Conservation (phyloP, 2,888 invertebrate species). For the Aphrophora alni region DNA sequence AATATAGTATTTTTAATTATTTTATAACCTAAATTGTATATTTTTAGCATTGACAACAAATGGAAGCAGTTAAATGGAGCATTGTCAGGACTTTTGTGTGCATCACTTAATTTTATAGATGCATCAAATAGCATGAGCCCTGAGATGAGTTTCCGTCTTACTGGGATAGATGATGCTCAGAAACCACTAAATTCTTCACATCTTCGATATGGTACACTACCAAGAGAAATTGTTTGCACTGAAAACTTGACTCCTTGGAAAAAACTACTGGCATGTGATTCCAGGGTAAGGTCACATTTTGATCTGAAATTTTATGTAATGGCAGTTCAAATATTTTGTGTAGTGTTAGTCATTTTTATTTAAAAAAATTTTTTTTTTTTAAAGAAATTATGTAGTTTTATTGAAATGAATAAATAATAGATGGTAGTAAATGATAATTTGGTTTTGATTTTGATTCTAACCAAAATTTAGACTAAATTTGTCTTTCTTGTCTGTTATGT, state of each 20-base stretch:
- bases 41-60: slow-evolving; percentile 73
- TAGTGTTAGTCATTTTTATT: not conserved
- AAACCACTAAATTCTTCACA: slow-evolving; percentile 62
- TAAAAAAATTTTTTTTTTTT: not conserved
- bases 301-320: not conserved
- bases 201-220: slow-evolving; percentile 86
- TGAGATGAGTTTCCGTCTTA: slow-evolving; percentile 80
- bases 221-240: slow-evolving; percentile 96
- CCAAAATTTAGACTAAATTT: too few species aligned
- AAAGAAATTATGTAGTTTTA: too few species aligned
- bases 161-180: slow-evolving; percentile 62
- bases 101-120: slow-evolving; percentile 94
- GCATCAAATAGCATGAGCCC: slow-evolving; percentile 84
- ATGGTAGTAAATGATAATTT: too few species aligned
- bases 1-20: too few species aligned
- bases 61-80: slow-evolving; percentile 92
- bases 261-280: slow-evolving; percentile 94
- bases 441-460: too few species aligned
- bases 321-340: slow-evolving; percentile 6
- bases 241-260: slow-evolving; percentile 99
- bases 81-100: slow-evolving; percentile 93
- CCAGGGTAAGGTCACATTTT: slow-evolving; percentile 62
- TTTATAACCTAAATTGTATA: not conserved
- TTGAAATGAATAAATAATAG: too few species aligned
- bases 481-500: too few species aligned